Conservation (phyloP, 2,113 vertebrate genomes). For the Setophaga coronata region DNA sequence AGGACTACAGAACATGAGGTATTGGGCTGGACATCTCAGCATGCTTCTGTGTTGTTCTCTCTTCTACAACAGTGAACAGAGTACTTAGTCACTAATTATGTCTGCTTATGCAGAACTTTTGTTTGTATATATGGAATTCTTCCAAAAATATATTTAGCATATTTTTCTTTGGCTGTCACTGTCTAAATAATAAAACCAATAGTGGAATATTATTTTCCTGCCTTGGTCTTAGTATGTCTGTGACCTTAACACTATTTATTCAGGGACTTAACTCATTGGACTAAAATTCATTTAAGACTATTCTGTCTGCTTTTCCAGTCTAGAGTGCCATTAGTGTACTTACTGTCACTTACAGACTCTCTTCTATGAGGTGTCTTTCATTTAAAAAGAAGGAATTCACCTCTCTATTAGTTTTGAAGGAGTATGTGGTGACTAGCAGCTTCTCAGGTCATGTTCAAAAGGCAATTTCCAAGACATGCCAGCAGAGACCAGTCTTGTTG, state of each 20-base stretch:
- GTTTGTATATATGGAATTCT: not conserved
- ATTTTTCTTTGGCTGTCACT: not conserved
- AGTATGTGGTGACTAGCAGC: not conserved
- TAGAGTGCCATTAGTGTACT: not conserved
- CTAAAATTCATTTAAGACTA: not conserved
- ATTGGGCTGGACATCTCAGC: not conserved
- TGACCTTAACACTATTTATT: not conserved
- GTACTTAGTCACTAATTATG: not conserved
- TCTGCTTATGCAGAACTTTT: not conserved
- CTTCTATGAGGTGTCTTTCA: not conserved
- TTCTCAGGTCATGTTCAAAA: not conserved
- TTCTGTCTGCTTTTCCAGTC: not conserved
- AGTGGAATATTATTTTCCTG: not conserved
- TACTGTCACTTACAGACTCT: not conserved
- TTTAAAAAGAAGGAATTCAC: not conserved
- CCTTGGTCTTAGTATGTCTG: not conserved
- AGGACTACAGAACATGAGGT: not conserved
- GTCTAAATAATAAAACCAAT: not conserved
- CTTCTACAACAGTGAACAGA: not conserved
- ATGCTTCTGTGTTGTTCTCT: not conserved
- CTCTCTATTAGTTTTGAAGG: not conserved
- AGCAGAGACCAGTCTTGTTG: constrained; percentile 33
- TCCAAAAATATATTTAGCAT: not conserved
- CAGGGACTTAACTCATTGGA: not conserved
- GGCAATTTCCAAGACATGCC: not conserved